Evolutionary conservation across 2,113 vertebrate species (phyloP), one percentile per base, ranked within the genome.

Genomic region (Nymphicus hollandicus): DNA sequence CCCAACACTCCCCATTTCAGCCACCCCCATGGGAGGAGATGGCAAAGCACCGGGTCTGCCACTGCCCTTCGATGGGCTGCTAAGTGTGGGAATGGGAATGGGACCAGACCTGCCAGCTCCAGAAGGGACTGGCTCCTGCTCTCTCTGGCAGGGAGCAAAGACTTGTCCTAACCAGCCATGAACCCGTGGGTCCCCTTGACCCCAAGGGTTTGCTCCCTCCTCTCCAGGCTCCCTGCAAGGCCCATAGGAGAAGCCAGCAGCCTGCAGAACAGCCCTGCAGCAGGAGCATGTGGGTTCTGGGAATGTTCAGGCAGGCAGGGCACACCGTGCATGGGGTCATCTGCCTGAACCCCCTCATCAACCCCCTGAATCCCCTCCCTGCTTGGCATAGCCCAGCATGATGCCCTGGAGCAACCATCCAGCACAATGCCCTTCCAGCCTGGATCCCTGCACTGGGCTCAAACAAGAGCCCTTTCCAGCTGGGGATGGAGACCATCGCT

Each of bases 111-210:
- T 37, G 23, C 9, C 16, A 37, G 64, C 35, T 61, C 69, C 17
- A 3, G 29, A 24, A 20, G 9, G 18, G 18, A n/a, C 6, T 24
- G 19, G 52, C 35, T 92, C 43, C 25, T 2, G 0, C 17, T 35
- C 13, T 61, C 52, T 6, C 11, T 19, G 50, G 37, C 72, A 73
- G 44, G 10, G 7, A 86, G 24, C 37, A 65, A 83, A 61, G 69
- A 65, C 37, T 81, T 0, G 0, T 56, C 44, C 58, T 4, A 22
- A 53, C 33, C 50, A 61, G 33, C 19, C 1, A 0, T 5, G 35
- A 82, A 27, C 49, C 65, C 28, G 29, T 4, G 10, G 6, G 4
- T 68, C 64, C 53, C 35, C 9, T 0, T 2, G 14, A 5, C 33
- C 44, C 61, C 2, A 1, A 11, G 43, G 56, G 33, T 69, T 53